Evolutionary conservation across 1,140 invertebrate genomes (phyloP).

Genomic region (Caenorhabditis briggsae): DNA sequence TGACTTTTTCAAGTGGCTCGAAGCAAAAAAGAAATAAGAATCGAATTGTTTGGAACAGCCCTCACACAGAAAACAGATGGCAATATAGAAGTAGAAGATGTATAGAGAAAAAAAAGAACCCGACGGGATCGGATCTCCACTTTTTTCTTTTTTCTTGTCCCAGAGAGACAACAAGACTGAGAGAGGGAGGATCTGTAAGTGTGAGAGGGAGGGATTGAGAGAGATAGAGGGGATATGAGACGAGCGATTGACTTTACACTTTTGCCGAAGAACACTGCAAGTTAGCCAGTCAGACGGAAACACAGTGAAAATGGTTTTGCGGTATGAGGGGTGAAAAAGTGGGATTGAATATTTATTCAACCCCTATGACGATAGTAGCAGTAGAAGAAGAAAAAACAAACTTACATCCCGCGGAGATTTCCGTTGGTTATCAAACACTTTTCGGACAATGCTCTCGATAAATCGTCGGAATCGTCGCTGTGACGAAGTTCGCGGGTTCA

Average conservation of each 20-base stretch:
- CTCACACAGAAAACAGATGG: constrained; percentile 42
- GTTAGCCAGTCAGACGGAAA: constrained; percentile 54
- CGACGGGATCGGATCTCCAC: constrained; percentile 35
- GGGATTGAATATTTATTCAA: neutral
- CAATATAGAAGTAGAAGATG: constrained; percentile 50
- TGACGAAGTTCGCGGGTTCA: constrained; percentile 41
- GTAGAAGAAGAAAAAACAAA: neutral
- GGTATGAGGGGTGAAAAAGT: neutral
- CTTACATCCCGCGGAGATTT: constrained; percentile 51
- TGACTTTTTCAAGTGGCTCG: neutral
- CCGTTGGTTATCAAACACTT: constrained; percentile 63
- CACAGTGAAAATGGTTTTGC: neutral
- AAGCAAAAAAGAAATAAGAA: neutral
- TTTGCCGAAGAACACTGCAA: constrained; percentile 50
- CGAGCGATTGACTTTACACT: constrained; percentile 49
- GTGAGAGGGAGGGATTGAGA: neutral
- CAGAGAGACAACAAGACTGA: constrained; percentile 24
- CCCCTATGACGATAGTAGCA: too few species aligned
- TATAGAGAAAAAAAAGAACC: constrained; percentile 19
- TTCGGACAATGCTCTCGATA: constrained; percentile 59
- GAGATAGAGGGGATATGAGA: neutral
- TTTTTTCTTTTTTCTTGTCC: neutral
- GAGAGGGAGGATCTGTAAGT: constrained; percentile 31
- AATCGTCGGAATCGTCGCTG: constrained; percentile 53
- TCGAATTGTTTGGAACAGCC: neutral